Percentiles rank a stretch among this genome's conserved stretches.
Evolutionary conservation across 2,888 invertebrate genomes (phyloP).

Genomic region (Andrena fulva): DNA sequence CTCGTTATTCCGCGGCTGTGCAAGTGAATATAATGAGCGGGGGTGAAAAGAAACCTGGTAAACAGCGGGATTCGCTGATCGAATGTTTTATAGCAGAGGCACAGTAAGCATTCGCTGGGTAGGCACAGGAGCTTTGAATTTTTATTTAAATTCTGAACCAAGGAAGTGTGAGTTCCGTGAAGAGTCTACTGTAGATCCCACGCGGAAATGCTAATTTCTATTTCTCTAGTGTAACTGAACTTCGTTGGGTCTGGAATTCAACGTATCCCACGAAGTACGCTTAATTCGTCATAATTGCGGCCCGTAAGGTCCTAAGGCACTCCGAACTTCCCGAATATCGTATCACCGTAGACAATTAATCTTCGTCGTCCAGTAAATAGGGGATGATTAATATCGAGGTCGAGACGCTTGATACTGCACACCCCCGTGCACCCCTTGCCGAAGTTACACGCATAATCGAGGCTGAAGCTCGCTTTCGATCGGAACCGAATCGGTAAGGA

Average conservation of each 20-base stretch:
- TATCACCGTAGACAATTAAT: slow-evolving; percentile 10
- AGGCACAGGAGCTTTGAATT: not conserved
- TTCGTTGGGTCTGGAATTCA: not conserved
- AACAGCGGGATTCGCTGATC: not conserved
- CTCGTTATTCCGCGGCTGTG: slow-evolving; percentile 32
- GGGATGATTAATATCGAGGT: slow-evolving; percentile 38
- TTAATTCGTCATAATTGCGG: slow-evolving; percentile 12
- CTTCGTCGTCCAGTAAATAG: slow-evolving; percentile 12
- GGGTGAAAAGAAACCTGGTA: not conserved
- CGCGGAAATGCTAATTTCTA: not conserved
- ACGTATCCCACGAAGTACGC: too few species aligned
- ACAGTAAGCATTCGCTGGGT: not conserved
- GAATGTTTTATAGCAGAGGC: not conserved
- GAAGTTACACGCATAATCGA: slow-evolving; percentile 22
- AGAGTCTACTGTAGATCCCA: too few species aligned
- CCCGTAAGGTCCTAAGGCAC: not conserved
- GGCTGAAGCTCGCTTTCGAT: slow-evolving; percentile 50
- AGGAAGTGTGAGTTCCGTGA: too few species aligned
- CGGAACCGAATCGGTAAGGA: slow-evolving; percentile 41
- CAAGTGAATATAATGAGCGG: not conserved
- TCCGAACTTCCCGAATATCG: slow-evolving; percentile 2
- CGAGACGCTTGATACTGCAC: slow-evolving; percentile 13
- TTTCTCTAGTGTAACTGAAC: not conserved
- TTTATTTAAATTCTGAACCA: too few species aligned
- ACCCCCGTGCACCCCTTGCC: not conserved